Base-by-base conservation (phyloP, 2,888 invertebrate species). In the Miltochrista miniata region DNA sequence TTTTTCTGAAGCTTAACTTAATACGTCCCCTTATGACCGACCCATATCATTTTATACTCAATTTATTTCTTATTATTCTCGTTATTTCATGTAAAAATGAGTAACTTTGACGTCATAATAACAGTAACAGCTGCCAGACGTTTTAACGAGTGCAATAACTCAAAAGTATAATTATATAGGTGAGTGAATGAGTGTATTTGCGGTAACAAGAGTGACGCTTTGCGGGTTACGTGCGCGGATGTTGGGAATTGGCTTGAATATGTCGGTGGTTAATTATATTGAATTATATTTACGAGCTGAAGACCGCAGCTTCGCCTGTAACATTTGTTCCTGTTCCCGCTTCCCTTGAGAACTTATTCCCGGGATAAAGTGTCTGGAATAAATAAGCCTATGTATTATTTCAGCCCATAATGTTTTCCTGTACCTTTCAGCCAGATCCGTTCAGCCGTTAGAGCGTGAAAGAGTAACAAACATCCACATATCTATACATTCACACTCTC, bases 141-240 rank as follows among this genome's bases (percentile, higher is more conserved):
- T 38, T 47, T 63, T 55, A 61, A 59, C 56, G 56, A 66, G 54
- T 31, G 60, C 54, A 56, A 67, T 67, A 69, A 67, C 53, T 70
- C 67, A 67, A 63, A 67, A 54, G 54, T 41, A 57, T 67, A 67
- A 70, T 67, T 61, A 69, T 58, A 66, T 46, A 60, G 51, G 36
- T 9, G 50, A 44, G 45, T 56, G 47, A 55, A 45, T 50, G 46
- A 37, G 49, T 49, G 39, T 53, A 51, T 56, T 45, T 59, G 54
- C 47, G 43, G 51, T 48, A 51, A 44, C 54, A n/a, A n/a, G 53
- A 56, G 40, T 31, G 48, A 40, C 34, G 39, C 49, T 45, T 45
- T 15, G 36, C 12, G 37, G 18, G 30, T 39, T n/a, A 33, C 24
- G 31, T 50, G 49, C 51, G 13, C 11, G 8, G 7, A 10, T 41